Percentiles rank a stretch among this genome's conserved stretches.
Evolutionary conservation across 2,888 invertebrate genomes (phyloP).

Genomic region (Drosophila putrida): DNA sequence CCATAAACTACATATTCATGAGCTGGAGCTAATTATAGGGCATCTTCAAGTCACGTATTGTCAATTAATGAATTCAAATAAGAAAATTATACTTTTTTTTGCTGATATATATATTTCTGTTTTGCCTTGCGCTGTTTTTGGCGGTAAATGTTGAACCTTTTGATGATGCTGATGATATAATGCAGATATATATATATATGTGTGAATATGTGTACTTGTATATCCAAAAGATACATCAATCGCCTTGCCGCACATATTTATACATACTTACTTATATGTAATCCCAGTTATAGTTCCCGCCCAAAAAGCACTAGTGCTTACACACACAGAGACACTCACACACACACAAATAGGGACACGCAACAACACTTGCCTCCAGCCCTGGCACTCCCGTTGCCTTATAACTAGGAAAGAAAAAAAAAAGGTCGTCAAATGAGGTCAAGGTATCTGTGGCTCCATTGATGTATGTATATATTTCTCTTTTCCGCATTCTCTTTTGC

Average conservation of each 20-base stretch:
- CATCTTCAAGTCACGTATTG: slow-evolving; percentile 10
- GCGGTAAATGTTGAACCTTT: slow-evolving; percentile 51
- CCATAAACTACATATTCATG: slow-evolving; percentile 4
- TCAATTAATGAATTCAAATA: background rate
- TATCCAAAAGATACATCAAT: slow-evolving; percentile 21
- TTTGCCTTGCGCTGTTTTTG: slow-evolving; percentile 36
- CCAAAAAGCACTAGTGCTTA: slow-evolving; percentile 4
- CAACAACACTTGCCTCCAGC: slow-evolving; percentile 3
- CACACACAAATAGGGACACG: slow-evolving; percentile 1
- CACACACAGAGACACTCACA: slow-evolving; percentile 13
- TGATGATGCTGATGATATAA: slow-evolving; percentile 57
- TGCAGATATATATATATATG: background rate
- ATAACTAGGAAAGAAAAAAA: slow-evolving; percentile 7
- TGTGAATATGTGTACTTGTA: slow-evolving; percentile 5
- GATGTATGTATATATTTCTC: slow-evolving; percentile 8
- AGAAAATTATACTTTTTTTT: background rate
- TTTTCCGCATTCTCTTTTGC: too few species aligned
- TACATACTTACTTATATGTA: background rate
- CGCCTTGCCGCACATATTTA: slow-evolving; percentile 15
- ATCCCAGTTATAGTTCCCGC: slow-evolving; percentile 19
- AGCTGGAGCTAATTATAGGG: slow-evolving; percentile 5
- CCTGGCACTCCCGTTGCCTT: background rate
- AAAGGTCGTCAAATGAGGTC: slow-evolving; percentile 71
- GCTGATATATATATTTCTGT: slow-evolving; percentile 5
- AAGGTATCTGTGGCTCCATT: slow-evolving; percentile 55